Conservation (phyloP, 1,140 invertebrate genomes). For the Ceratoteleas bidentatus region DNA sequence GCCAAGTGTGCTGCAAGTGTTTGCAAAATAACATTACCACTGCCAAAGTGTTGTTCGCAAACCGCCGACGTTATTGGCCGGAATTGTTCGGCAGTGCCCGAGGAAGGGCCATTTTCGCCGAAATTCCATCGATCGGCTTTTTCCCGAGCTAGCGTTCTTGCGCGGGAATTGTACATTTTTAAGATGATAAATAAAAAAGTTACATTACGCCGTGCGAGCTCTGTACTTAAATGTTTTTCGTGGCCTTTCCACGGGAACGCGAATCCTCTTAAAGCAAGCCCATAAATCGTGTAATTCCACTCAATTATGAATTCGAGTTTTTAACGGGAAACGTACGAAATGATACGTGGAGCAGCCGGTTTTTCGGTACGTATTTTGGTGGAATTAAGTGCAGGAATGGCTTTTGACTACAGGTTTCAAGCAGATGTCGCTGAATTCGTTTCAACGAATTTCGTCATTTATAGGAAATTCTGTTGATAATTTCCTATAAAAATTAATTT, state of each 20-base stretch:
- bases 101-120: too few species aligned
- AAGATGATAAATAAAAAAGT: neutral
- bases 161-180: too few species aligned
- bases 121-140: too few species aligned
- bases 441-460: too few species aligned
- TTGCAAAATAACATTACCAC: conserved; percentile 52
- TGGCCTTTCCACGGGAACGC: neutral
- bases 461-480: too few species aligned
- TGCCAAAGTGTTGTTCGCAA: conserved; percentile 35
- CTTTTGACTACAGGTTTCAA: too few species aligned
- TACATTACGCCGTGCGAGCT: neutral
- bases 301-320: conserved; percentile 6
- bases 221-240: conserved; percentile 1
- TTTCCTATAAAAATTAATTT: too few species aligned
- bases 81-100: too few species aligned
- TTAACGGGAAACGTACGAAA: neutral
- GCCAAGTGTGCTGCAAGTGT: conserved; percentile 48
- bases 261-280: neutral
- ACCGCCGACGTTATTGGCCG: conserved; percentile 15
- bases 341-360: neutral
- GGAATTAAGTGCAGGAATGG: too few species aligned
- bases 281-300: neutral
- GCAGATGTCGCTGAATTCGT: too few species aligned
- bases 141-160: too few species aligned
- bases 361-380: too few species aligned